These are phyloP conservation scores for Phenganax stokvisi DNA, from an alignment of 92 coral and sea anemone genomes.

Conservation along the genomic window DNA sequence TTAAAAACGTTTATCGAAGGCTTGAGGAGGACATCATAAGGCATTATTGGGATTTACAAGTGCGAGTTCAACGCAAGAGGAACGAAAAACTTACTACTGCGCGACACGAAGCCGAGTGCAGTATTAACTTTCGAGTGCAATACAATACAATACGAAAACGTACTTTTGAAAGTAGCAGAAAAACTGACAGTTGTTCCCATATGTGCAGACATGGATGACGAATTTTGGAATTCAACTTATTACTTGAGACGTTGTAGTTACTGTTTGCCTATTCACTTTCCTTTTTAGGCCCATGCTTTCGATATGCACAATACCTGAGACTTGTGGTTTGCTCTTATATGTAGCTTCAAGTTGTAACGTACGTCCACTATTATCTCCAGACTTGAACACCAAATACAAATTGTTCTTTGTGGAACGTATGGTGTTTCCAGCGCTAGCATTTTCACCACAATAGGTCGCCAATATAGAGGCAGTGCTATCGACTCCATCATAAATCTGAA, in stretches of 20 bases:
- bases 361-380: not conserved
- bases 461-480: not conserved
- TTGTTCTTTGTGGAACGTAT: not conserved
- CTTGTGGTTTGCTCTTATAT: not conserved
- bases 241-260: no score
- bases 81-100: no score
- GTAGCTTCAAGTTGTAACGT: not conserved
- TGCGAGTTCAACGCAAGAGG: no score
- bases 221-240: no score
- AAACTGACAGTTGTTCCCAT: not conserved
- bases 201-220: no score
- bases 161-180: not conserved
- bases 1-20: no score
- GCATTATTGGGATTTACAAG: no score
- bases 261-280: no score
- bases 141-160: not conserved
- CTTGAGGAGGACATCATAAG: no score
- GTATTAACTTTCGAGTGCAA: no score
- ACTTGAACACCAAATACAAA: not conserved
- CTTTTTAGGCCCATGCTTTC: no score
- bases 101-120: no score
- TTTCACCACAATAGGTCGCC: constrained; percentile 1
- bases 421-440: constrained; percentile 5
- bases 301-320: constrained; percentile 43
- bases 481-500: not conserved